These are phyloP conservation scores for Tamias sibiricus DNA, from an alignment of 2,113 vertebrate species.

Conservation along the genomic window DNA sequence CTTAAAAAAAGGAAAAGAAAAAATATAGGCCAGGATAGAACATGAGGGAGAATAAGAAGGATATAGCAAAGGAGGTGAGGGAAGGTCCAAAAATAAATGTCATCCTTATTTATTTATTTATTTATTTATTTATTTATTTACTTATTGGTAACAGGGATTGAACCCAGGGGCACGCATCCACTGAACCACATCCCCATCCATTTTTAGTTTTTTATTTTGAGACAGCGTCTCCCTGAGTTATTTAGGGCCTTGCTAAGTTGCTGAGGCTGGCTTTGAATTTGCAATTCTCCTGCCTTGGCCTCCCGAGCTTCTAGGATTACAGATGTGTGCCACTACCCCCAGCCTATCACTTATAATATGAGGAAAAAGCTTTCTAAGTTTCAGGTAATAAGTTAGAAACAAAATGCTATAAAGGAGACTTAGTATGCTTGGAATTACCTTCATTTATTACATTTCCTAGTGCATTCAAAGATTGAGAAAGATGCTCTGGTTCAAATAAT, in stretches of 20 bases:
- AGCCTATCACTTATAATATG: neutral
- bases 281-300: too few relatives aligned
- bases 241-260: too few relatives aligned
- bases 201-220: too few relatives aligned
- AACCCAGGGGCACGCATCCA: too few relatives aligned
- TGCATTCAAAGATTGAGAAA: neutral
- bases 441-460: slow-evolving; percentile 8
- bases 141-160: too few relatives aligned
- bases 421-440: slow-evolving; percentile 5
- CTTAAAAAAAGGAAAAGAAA: neutral
- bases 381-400: neutral
- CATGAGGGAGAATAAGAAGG: neutral
- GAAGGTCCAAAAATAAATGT: neutral
- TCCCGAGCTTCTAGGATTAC: too few relatives aligned
- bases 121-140: too few relatives aligned
- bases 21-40: neutral
- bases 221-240: too few relatives aligned
- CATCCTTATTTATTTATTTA: too few relatives aligned
- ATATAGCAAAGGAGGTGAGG: neutral
- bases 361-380: slow-evolving; percentile 11
- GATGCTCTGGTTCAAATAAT: slow-evolving; percentile 13
- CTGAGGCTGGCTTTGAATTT: too few relatives aligned
- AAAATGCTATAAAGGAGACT: neutral
- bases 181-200: too few relatives aligned
- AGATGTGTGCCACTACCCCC: too few relatives aligned